Evolutionary conservation across 2,797 vertebrate genomes (phyloP), one percentile per base, ranked within the genome.

Genomic region (Heliangelus exortis): DNA sequence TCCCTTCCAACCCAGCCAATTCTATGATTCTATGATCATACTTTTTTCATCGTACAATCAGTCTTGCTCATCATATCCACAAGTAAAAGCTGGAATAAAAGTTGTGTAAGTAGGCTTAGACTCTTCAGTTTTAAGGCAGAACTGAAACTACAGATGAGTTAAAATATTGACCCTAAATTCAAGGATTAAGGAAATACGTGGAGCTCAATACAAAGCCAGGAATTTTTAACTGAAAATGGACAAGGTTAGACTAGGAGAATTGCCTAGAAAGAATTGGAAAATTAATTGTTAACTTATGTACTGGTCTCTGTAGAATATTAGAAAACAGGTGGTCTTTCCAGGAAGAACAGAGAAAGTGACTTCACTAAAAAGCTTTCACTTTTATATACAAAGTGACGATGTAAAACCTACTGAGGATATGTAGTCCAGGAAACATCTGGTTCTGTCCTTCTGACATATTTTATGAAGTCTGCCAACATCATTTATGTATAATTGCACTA

Each of bases 391-490:
- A 69, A 84, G 11, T 10, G 36, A 55, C 62, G 18, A 29, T 72
- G 21, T 58, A 81, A 91, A 96, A 82, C 45, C 57, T 59, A 63
- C 19, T 48, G 80, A 95, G 55, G 45, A 84, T 69, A 84, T 20
- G 9, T 20, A 76, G 74, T 63, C 22, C 53, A 57, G 59, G 83
- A 95, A 95, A 90, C 82, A 87, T 94, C 83, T 91, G 90, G 47
- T 94, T 96, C 63, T 91, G 51, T 76, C 72, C 82, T 84, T 75
- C 59, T 90, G 71, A 90, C 41, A 71, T 74, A 77, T 63, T 95
- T 84, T 89, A 59, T 76, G 51, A 87, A 86, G 59, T 61, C 63
- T 95, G 77, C 77, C 84, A 95, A 73, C 34, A 90, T 71, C 2
- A 86, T 73, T 95, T 92, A 71, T 73, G 25, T 22, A 47, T 74